Percentiles rank a stretch among this genome's conserved stretches.
Evolutionary conservation across 37 sponge, comb jelly and placozoan genomes (phyloP).

Genomic region (Aphrocallistes beatrix): DNA sequence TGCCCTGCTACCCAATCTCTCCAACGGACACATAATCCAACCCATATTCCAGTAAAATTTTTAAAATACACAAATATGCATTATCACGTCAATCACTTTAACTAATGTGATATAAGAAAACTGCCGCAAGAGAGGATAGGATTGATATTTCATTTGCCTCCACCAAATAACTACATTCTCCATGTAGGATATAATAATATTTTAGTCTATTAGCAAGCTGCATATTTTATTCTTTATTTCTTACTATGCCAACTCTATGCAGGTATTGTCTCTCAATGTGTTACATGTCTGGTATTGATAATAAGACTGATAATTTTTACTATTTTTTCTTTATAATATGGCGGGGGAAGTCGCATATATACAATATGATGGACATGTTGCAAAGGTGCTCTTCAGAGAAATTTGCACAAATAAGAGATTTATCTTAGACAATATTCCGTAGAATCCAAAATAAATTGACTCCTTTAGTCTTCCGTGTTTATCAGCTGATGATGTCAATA

Average conservation of each 20-base stretch:
- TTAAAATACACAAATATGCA: slow-evolving; percentile 1
- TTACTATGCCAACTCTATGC: slow-evolving; percentile 3
- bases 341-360: background rate
- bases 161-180: too few relatives aligned
- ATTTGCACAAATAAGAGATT: too few relatives aligned
- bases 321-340: background rate
- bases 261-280: background rate
- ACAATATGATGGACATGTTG: too few relatives aligned
- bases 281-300: background rate
- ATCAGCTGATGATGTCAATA: too few relatives aligned
- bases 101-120: background rate
- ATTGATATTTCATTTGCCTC: background rate
- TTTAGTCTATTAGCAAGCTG: background rate
- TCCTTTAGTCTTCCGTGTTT: too few relatives aligned
- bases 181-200: too few relatives aligned
- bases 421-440: too few relatives aligned
- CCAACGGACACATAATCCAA: background rate
- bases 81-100: slow-evolving; percentile 1
- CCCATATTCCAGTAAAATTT: background rate
- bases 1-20: background rate
- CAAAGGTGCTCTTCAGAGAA: too few relatives aligned
- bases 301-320: background rate
- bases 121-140: background rate
- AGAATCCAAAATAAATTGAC: too few relatives aligned
- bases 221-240: slow-evolving; percentile 8